Conservation (phyloP, 1,140 invertebrate genomes). For the Aradophagus sp. region DNA sequence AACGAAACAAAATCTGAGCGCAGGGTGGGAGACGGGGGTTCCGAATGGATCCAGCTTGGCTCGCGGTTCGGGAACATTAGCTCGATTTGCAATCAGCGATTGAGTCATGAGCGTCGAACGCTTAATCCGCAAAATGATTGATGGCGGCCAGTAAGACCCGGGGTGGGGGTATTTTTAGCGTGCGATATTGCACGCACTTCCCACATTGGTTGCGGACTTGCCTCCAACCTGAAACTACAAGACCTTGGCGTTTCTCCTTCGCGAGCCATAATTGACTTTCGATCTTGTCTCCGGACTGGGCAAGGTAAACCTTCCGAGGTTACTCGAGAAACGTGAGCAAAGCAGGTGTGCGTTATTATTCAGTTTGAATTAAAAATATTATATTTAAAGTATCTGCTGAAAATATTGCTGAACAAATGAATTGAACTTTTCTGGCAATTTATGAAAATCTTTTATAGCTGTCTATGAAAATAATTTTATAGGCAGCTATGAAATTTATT, state of each 20-base stretch:
- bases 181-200: conserved; percentile 19
- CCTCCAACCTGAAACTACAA: conserved; percentile 12
- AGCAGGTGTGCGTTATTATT: background rate
- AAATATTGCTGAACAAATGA: too few species aligned
- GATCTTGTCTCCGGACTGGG: conserved; percentile 40
- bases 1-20: too few species aligned
- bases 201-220: conserved; percentile 24
- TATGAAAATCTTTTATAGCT: too few species aligned
- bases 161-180: conserved; percentile 18
- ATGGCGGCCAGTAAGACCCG: background rate
- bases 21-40: too few species aligned
- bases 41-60: too few species aligned
- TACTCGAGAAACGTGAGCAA: background rate
- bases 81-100: conserved; percentile 14
- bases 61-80: too few species aligned
- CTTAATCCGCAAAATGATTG: conserved; percentile 22
- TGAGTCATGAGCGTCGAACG: conserved; percentile 17
- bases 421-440: too few species aligned
- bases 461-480: too few species aligned
- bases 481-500: too few species aligned
- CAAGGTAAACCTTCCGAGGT: conserved; percentile 25
- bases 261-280: conserved; percentile 42
- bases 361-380: too few species aligned
- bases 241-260: conserved; percentile 21
- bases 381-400: too few species aligned